A percentile compares a stretch with the other conserved stretches of the same genome.
phyloP scores from a whole-genome alignment of 1,140 invertebrate genomes.

The Adoxophyes honmai region DNA sequence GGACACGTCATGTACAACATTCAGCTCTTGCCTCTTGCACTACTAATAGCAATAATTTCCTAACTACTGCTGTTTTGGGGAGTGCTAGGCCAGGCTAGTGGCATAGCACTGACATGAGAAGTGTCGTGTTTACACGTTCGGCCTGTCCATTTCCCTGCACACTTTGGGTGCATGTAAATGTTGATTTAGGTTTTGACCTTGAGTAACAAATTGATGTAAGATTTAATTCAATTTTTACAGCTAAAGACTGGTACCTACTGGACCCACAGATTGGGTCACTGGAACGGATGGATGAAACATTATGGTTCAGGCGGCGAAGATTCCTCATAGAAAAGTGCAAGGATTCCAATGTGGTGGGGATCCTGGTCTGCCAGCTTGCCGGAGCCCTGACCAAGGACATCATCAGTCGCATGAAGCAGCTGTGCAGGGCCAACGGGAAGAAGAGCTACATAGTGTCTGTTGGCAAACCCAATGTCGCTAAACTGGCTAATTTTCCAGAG shows the following conservation, averaged over 20 bases:
- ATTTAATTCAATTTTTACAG: conserved; percentile 42
- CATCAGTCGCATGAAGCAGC: conserved; percentile 85
- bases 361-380: conserved; percentile 92
- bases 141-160: too few species aligned
- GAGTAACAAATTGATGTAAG: not conserved
- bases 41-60: too few species aligned
- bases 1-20: too few species aligned
- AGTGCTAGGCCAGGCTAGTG: too few species aligned
- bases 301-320: conserved; percentile 86
- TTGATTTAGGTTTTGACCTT: too few species aligned
- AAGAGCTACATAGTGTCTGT: conserved; percentile 94
- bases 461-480: conserved; percentile 94
- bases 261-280: conserved; percentile 54
- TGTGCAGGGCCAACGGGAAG: conserved; percentile 86
- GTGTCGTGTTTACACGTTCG: too few species aligned
- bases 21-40: too few species aligned
- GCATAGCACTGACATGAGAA: too few species aligned
- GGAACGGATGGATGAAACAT: conserved; percentile 68
- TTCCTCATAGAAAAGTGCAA: conserved; percentile 93
- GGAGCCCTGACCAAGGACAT: conserved; percentile 88
- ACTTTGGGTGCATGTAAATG: too few species aligned
- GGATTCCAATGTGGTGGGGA: conserved; percentile 91
- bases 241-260: conserved; percentile 73
- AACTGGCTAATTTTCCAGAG: conserved; percentile 95
- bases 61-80: too few species aligned